These are phyloP conservation scores for Malurus elegans DNA, from an alignment of 2,113 vertebrate species.

Conservation along the genomic window DNA sequence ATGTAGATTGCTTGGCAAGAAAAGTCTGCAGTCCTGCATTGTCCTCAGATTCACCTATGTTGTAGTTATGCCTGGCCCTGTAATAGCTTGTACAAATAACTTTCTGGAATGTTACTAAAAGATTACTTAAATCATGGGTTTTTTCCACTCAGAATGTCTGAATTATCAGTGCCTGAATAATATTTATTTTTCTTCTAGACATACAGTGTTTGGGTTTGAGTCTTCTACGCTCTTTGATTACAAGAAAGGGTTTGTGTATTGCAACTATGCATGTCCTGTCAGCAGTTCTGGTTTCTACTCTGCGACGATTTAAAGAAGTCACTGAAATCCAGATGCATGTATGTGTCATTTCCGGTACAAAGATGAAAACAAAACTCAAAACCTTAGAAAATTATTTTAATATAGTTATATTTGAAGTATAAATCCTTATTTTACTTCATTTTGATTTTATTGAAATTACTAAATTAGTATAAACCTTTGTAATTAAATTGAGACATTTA, in stretches of 20 bases:
- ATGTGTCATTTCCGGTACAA: slow-evolving; percentile 15
- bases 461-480: background rate
- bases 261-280: slow-evolving; percentile 83
- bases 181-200: slow-evolving; percentile 73
- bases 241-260: slow-evolving; percentile 83
- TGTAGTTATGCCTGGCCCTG: background rate
- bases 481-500: background rate
- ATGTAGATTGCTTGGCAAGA: background rate
- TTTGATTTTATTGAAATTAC: background rate
- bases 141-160: background rate
- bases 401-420: background rate
- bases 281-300: slow-evolving; percentile 80
- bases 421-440: background rate
- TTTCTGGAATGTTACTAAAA: background rate
- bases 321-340: slow-evolving; percentile 84
- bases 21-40: background rate
- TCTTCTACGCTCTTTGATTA: slow-evolving; percentile 82
- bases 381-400: background rate
- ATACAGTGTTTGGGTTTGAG: slow-evolving; percentile 89
- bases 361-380: background rate
- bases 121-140: background rate
- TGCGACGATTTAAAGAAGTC: slow-evolving; percentile 80
- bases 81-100: background rate
- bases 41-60: background rate
- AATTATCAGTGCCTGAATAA: background rate